Evolutionary conservation across 2,113 vertebrate genomes (phyloP).

Genomic region (Chaenogobius annularis): DNA sequence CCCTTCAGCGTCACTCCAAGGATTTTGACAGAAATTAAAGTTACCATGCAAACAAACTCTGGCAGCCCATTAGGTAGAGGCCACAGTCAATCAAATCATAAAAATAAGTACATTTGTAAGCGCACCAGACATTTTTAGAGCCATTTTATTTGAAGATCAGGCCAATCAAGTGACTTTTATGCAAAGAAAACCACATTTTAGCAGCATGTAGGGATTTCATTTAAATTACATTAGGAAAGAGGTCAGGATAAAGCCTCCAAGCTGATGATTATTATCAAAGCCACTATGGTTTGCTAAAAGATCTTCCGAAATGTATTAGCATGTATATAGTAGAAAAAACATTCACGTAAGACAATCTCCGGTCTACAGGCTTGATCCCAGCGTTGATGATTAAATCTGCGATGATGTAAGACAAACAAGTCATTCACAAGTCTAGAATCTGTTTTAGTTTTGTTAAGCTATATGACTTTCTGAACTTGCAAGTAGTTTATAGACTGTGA

Average conservation of each 20-base stretch:
- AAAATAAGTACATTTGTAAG: conserved; percentile 35
- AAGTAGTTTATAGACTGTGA: too few relatives aligned
- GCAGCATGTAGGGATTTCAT: conserved; percentile 31
- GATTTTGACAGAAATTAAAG: conserved; percentile 17
- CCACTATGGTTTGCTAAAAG: neutral
- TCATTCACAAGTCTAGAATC: conserved; percentile 47
- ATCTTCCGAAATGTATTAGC: neutral
- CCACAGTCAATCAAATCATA: conserved; percentile 35
- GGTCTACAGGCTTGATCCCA: conserved; percentile 8
- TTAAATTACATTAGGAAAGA: neutral
- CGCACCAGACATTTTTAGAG: conserved; percentile 36
- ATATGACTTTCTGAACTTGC: too few relatives aligned
- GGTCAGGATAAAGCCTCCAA: neutral
- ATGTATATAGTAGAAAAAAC: neutral
- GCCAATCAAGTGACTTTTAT: conserved; percentile 39
- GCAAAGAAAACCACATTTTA: conserved; percentile 29
- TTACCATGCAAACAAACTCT: conserved; percentile 34
- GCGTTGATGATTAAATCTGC: conserved; percentile 49
- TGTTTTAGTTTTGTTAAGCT: neutral
- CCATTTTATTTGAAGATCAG: conserved; percentile 25
- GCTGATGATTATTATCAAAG: neutral
- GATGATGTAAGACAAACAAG: conserved; percentile 29
- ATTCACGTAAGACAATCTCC: neutral
- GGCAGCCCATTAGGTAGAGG: conserved; percentile 28
- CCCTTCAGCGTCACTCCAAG: conserved; percentile 1